Evolutionary conservation across 2,797 vertebrate species (phyloP), one percentile per base, ranked within the genome.

Genomic region (Botia kubotai): DNA sequence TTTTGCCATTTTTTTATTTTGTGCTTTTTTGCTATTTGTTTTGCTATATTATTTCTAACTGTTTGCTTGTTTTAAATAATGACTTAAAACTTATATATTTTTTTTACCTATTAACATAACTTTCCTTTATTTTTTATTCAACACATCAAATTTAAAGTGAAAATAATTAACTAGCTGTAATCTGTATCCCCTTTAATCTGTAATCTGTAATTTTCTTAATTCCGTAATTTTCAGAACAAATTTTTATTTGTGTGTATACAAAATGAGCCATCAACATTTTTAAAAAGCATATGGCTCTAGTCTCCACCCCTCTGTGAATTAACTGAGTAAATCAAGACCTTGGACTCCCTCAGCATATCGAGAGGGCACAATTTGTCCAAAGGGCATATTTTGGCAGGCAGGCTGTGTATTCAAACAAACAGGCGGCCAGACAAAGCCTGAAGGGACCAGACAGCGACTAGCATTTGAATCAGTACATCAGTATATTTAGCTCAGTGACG

Each of bases 401-500:
- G 77, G 8, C 29, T 53, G 13, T 52, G 57, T 72, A 62, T 63
- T 75, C 33, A 66, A 75, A 79, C 50, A 60, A 79, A 21, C 71
- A 77, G 52, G 19, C 39, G 23, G 76, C 53, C 76, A 72, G 29
- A 79, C 55, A 13, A 17, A 82, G 75, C 70, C 81, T 79, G 53
- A 13, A 74, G 81, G 71, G 66, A 69, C 65, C 50, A 55, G 52
- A 62, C 48, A 55, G 43, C 65, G 39, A 29, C 65, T 26, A 43
- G n/a, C 53, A 62, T 74, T 78, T 55, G 69, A 77, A 67, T 67
- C 71, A 53, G 48, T 74, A 36, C 39, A 62, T 23, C 7, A 5
- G 55, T 83, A 55, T 57, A 73, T 79, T 69, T 79, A 74, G 71
- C 69, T 58, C 29, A 78, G 50, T 63, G 74, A 33, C 12, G 62